phyloP scores from a whole-genome alignment of 2,888 invertebrate species.

The Chloromyia formosa region DNA sequence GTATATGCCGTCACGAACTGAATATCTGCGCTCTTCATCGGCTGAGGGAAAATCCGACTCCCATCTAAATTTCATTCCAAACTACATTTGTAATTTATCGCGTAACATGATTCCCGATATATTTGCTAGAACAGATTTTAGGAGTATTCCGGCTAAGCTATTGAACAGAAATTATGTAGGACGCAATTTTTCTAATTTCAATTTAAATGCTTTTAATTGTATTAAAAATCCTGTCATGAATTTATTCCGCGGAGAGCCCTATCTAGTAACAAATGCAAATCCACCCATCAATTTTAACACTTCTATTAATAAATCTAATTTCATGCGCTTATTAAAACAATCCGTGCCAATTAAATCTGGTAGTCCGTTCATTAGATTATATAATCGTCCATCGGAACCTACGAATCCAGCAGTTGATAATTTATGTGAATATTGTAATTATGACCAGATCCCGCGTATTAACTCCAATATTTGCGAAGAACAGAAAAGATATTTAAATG shows the following conservation, averaged over 20 bases:
- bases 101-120: constrained; percentile 52
- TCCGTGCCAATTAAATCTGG: constrained; percentile 52
- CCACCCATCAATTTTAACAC: constrained; percentile 38
- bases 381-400: constrained; percentile 60
- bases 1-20: constrained; percentile 55
- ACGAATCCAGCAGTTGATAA: constrained; percentile 61
- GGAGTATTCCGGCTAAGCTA: constrained; percentile 55
- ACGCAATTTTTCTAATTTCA: constrained; percentile 52
- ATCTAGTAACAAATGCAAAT: constrained; percentile 12
- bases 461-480: constrained; percentile 55
- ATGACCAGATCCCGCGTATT: neutral
- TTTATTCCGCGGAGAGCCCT: constrained; percentile 56
- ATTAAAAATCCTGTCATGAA: constrained; percentile 61
- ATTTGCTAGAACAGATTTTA: constrained; percentile 60
- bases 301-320: constrained; percentile 38
- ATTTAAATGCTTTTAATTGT: constrained; percentile 61
- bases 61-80: constrained; percentile 49
- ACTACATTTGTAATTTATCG: constrained; percentile 56
- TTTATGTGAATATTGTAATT: neutral
- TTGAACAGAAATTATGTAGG: constrained; percentile 55
- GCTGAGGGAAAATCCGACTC: neutral
- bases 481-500: constrained; percentile 57
- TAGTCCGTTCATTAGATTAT: constrained; percentile 59
- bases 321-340: constrained; percentile 52
- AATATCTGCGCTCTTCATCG: no score